These are phyloP conservation scores for Hydrolagus affinis DNA, from an alignment of 2,113 vertebrate genomes.

Conservation along the genomic window DNA sequence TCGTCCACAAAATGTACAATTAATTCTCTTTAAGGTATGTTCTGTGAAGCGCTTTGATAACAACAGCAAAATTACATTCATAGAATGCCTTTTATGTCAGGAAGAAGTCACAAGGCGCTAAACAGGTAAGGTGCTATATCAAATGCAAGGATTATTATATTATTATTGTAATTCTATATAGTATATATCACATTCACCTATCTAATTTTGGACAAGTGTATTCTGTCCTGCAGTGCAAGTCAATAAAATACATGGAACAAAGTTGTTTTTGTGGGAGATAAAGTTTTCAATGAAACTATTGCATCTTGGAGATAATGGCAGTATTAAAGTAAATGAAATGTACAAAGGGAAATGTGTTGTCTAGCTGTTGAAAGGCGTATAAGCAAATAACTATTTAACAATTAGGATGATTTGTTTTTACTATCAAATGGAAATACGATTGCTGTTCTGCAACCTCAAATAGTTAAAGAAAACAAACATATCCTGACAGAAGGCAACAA, in stretches of 20 bases:
- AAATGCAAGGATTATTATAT: not conserved
- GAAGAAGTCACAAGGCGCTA: no score
- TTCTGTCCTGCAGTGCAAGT: not conserved
- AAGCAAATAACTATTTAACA: not conserved
- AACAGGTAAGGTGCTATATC: not conserved
- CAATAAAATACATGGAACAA: not conserved
- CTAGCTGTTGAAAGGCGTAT: not conserved
- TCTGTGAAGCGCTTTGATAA: no score
- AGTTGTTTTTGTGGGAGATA: not conserved
- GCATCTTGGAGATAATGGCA: not conserved
- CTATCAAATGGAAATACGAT: not conserved
- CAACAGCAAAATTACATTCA: no score
- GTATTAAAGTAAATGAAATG: not conserved
- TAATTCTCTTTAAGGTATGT: no score
- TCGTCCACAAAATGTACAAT: no score
- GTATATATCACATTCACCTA: no score
- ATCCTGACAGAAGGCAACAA: not conserved
- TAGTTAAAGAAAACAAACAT: not conserved
- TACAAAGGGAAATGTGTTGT: not conserved
- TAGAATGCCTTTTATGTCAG: no score
- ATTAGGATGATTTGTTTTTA: not conserved
- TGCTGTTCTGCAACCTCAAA: not conserved
- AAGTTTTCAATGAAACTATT: not conserved
- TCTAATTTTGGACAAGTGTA: not conserved
- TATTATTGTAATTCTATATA: not conserved